Evolutionary conservation across 2,888 invertebrate species (phyloP).

Genomic region (Lithophane leautieri): DNA sequence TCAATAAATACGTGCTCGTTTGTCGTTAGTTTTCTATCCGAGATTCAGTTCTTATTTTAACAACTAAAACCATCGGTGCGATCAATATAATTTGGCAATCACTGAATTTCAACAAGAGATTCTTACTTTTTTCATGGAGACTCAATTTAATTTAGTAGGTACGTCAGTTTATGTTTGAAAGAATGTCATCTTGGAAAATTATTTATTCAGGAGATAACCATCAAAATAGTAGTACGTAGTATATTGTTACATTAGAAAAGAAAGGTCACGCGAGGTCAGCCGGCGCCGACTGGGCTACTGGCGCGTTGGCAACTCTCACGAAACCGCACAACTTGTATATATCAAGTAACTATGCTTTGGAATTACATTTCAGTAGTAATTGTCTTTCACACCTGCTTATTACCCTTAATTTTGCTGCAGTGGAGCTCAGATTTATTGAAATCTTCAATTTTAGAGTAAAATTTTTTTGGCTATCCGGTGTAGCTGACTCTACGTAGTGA

Average conservation of each 20-base stretch:
- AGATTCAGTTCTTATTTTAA: constrained; percentile 10
- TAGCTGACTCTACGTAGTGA: background rate
- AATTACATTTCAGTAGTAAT: constrained; percentile 19
- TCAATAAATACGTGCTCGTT: constrained; percentile 22
- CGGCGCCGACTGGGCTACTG: constrained; percentile 73
- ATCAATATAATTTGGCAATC: constrained; percentile 18
- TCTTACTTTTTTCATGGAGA: background rate
- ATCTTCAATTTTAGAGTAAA: background rate
- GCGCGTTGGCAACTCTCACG: constrained; percentile 67
- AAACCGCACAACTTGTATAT: constrained; percentile 32
- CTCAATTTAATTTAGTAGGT: constrained; percentile 7
- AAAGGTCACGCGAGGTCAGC: constrained; percentile 70
- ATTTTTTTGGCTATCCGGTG: background rate
- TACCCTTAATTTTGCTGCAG: background rate
- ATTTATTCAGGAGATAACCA: constrained; percentile 34
- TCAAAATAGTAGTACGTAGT: constrained; percentile 27
- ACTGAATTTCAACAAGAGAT: constrained; percentile 2
- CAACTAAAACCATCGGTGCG: background rate
- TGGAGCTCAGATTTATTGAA: background rate
- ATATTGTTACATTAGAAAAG: constrained; percentile 40
- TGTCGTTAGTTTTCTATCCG: constrained; percentile 1
- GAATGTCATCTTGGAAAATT: constrained; percentile 10
- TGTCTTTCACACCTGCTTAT: constrained; percentile 2
- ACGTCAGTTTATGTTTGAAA: background rate
- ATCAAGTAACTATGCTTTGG: constrained; percentile 14